Evolutionary conservation across 2,113 vertebrate species (phyloP).

Genomic region (Eclectus roratus): DNA sequence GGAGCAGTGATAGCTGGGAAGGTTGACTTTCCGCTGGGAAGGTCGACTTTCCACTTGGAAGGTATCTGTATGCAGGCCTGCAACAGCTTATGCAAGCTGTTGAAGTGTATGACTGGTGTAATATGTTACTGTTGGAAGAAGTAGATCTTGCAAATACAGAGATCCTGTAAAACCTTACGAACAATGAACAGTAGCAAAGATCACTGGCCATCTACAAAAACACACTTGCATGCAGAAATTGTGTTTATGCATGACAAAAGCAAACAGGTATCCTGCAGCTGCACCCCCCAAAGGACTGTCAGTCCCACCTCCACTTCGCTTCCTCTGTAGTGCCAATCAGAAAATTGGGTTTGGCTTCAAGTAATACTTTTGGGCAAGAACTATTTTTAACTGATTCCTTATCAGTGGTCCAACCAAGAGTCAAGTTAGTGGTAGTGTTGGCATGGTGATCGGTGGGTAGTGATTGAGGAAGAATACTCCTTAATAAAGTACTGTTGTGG

Average conservation of each 20-base stretch:
- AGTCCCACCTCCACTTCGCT: neutral
- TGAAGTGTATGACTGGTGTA: neutral
- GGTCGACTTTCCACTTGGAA: neutral
- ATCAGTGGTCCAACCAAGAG: neutral
- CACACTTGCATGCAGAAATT: neutral
- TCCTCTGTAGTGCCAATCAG: neutral
- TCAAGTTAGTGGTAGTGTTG: neutral
- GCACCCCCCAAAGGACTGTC: neutral
- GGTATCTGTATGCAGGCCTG: neutral
- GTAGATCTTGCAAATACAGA: neutral
- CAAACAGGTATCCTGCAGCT: neutral
- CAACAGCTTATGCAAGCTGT: neutral
- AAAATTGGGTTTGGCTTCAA: neutral
- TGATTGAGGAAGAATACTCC: neutral
- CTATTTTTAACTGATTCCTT: neutral
- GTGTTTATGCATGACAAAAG: neutral
- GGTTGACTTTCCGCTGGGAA: neutral
- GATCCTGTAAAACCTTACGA: neutral
- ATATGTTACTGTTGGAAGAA: neutral
- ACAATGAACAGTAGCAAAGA: neutral
- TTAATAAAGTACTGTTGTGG: neutral
- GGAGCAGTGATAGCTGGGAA: neutral
- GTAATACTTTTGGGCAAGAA: neutral
- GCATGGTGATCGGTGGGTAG: too few species aligned
- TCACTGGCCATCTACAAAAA: neutral